phyloP scores from a whole-genome alignment of 2,113 vertebrate species.

The Oryzias curvinotus region DNA sequence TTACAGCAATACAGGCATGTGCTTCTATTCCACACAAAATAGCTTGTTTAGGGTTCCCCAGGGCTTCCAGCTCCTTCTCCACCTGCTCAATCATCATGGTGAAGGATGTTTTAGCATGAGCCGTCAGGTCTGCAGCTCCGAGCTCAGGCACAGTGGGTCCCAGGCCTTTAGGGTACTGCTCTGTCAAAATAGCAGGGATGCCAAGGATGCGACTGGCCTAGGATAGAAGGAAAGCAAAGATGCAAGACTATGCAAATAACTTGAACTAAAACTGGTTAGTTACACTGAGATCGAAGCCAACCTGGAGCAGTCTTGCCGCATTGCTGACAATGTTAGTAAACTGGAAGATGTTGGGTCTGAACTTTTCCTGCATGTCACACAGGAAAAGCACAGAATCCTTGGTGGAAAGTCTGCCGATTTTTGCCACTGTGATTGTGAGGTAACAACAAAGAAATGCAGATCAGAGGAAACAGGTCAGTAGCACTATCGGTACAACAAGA shows the following conservation, averaged over 20 bases:
- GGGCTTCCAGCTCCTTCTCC: slow-evolving; percentile 70
- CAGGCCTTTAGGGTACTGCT: slow-evolving; percentile 88
- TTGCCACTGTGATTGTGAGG: slow-evolving; percentile 62
- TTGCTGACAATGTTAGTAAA: slow-evolving; percentile 86
- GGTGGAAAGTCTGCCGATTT: slow-evolving; percentile 73
- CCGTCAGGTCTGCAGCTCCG: slow-evolving; percentile 73
- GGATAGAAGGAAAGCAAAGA: not conserved
- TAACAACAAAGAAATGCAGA: not conserved
- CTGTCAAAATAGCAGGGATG: slow-evolving; percentile 81
- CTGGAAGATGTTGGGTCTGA: slow-evolving; percentile 80
- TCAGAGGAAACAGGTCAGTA: not conserved
- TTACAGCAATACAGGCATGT: slow-evolving; percentile 87
- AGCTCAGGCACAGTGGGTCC: slow-evolving; percentile 87
- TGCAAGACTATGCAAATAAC: not conserved
- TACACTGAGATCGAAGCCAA: slow-evolving; percentile 34
- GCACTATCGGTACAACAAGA: not conserved
- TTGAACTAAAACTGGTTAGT: not conserved
- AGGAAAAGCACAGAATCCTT: slow-evolving; percentile 82
- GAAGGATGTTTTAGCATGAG: slow-evolving; percentile 83
- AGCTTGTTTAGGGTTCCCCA: slow-evolving; percentile 75
- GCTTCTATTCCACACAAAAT: slow-evolving; percentile 89
- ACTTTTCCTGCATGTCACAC: slow-evolving; percentile 92
- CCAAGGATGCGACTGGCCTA: slow-evolving; percentile 80
- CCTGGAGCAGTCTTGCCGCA: slow-evolving; percentile 84
- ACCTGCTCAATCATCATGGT: slow-evolving; percentile 84